Evolutionary conservation across 2,888 invertebrate genomes (phyloP), one percentile per base, ranked within the genome.

Genomic region (Cephus runcator): DNA sequence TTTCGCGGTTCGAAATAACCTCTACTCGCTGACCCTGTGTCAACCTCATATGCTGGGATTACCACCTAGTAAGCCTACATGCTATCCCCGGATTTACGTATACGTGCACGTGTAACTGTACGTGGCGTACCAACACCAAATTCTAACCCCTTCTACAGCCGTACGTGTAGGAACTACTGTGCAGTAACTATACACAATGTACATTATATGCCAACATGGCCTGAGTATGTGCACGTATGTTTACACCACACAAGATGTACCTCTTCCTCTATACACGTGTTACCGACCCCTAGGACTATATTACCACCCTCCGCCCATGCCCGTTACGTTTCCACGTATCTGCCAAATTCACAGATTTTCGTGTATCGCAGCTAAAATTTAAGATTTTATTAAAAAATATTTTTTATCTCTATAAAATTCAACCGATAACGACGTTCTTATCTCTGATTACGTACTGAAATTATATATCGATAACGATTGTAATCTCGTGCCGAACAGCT

Each of bases 41-140:
- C 82, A 87, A 85, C 83, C 82, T 89, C 88, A 87, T 89, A 89
- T 85, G 85, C 85, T 74, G 82, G 86, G 85, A 88, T 88, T 88
- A 87, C 82, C 83, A 76, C 81, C 81, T 81, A 9, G 23, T 71
- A 23, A 71, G 9, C 71, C 71, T 71, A 9, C 23, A 23, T 23
- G 23, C 56, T 23, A 56, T 56, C 2, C 15, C 23, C 9, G 9
- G 23, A 56, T 23, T 15, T 23, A 23, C 56, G 56, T 56, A 56
- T 56, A 56, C 23, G 40, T 23, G 23, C 40, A 15, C 15, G 40
- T 15, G 15, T 15, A 15, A 4, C 56, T 23, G 9, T 23, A 56
- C 23, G 9, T 9, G 9, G 56, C 23, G 1, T 56, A 56, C 56
- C 9, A 15, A 56, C 2, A 56, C 56, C 23, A 56, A 15, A 56